Evolutionary conservation across 2,113 vertebrate genomes (phyloP).

Genomic region (Pelobates fuscus): DNA sequence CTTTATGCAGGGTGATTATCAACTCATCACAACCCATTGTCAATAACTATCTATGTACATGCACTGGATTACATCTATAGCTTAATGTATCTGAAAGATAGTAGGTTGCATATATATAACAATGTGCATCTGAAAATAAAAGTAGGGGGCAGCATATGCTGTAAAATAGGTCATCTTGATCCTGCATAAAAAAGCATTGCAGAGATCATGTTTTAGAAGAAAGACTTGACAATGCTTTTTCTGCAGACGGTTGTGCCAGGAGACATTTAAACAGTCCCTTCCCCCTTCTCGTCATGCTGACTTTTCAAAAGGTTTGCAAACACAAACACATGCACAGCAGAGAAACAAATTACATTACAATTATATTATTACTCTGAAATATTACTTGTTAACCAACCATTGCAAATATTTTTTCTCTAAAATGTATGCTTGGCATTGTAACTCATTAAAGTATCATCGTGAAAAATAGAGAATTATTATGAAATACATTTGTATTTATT

Average conservation of each 20-base stretch:
- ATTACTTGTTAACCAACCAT: too few species aligned
- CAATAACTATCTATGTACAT: too few species aligned
- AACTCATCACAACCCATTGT: too few species aligned
- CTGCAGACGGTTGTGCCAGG: conserved; percentile 11
- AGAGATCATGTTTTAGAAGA: conserved; percentile 1
- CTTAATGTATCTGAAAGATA: background rate
- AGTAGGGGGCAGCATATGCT: background rate
- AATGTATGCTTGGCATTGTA: too few species aligned
- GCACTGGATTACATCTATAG: background rate
- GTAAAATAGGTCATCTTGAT: conserved; percentile 15
- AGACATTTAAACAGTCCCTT: background rate
- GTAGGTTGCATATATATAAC: background rate
- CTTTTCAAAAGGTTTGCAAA: background rate
- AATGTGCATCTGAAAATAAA: background rate
- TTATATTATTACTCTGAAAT: too few species aligned
- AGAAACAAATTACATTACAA: too few species aligned
- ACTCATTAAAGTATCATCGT: too few species aligned
- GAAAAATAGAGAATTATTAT: too few species aligned
- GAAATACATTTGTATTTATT: too few species aligned
- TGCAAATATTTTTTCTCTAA: too few species aligned
- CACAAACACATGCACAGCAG: background rate
- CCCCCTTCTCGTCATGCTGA: background rate
- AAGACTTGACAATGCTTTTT: conserved; percentile 12
- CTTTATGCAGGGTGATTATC: too few species aligned
- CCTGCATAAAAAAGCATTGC: background rate